Percentiles rank a stretch among this genome's conserved stretches.
phyloP scores from a whole-genome alignment of 2,113 vertebrate species.

The Ceratotherium simum region DNA sequence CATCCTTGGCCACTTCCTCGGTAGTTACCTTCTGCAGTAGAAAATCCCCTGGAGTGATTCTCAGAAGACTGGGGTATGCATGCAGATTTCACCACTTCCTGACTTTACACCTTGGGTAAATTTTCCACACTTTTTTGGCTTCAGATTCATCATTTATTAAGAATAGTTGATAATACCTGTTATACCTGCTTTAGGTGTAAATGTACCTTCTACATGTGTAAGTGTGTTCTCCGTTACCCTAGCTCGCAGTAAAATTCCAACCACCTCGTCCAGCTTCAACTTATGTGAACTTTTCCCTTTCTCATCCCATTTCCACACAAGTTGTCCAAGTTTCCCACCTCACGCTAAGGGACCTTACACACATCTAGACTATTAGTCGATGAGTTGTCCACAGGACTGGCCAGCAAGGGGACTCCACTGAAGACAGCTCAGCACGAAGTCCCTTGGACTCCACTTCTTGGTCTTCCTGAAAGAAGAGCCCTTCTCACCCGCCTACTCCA shows the following conservation, averaged over 20 bases:
- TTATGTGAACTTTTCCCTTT: too few species aligned
- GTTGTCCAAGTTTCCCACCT: neutral
- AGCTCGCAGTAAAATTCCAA: neutral
- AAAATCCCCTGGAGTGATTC: too few species aligned
- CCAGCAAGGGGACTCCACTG: too few species aligned
- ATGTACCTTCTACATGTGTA: neutral
- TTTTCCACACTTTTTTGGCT: neutral
- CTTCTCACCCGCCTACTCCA: neutral
- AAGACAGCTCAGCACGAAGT: neutral
- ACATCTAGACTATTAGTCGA: too few species aligned
- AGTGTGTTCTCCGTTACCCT: neutral
- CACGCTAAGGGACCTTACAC: neutral
- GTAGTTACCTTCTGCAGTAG: neutral
- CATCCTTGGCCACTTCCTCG: neutral
- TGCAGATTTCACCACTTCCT: neutral
- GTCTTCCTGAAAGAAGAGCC: neutral
- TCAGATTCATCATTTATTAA: neutral
- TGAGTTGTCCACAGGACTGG: neutral
- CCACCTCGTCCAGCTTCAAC: neutral
- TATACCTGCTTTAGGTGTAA: too few species aligned
- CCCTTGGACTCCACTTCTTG: neutral
- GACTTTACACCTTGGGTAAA: neutral
- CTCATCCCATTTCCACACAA: neutral
- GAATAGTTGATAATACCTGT: neutral
- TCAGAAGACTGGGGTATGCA: rapidly evolving